Percentiles rank a stretch among this genome's conserved stretches.
phyloP scores from a whole-genome alignment of 37 sponge, comb jelly and placozoan genomes.

The Hexactinellida sp. region DNA sequence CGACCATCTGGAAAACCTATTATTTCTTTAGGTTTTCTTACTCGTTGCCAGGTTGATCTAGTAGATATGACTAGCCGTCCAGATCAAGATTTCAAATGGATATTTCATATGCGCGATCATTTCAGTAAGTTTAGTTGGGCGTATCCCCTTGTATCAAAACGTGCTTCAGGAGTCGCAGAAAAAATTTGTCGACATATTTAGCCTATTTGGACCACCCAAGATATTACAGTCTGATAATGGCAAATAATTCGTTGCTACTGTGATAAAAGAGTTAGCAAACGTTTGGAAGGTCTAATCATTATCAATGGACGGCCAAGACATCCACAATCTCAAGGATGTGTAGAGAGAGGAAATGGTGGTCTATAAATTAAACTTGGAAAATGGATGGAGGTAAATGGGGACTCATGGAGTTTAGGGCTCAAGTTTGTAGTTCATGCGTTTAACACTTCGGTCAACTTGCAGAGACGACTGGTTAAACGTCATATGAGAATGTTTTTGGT shows the following conservation, averaged over 20 bases:
- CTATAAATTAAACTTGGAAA: not conserved
- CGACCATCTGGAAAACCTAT: not conserved
- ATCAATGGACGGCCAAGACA: not conserved
- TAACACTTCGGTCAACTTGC: not conserved
- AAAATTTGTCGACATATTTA: not conserved
- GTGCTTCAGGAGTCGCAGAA: not conserved
- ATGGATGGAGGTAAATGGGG: not conserved
- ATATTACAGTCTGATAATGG: not conserved
- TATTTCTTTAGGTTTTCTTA: not conserved
- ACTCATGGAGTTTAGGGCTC: not conserved
- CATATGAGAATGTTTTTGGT: not conserved
- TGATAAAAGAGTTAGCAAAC: not conserved
- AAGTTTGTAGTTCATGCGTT: not conserved
- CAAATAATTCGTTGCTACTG: no score
- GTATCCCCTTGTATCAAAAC: no score
- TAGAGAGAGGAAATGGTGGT: not conserved
- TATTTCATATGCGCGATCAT: no score
- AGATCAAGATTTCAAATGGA: not conserved
- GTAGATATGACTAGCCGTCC: not conserved
- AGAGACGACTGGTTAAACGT: not conserved
- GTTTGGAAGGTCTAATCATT: not conserved
- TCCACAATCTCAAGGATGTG: not conserved
- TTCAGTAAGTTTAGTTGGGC: not conserved
- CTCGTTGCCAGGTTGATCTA: not conserved
- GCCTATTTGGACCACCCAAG: not conserved